These are phyloP conservation scores for Troides aeacus DNA, from an alignment of 2,888 invertebrate species.

Conservation along the genomic window DNA sequence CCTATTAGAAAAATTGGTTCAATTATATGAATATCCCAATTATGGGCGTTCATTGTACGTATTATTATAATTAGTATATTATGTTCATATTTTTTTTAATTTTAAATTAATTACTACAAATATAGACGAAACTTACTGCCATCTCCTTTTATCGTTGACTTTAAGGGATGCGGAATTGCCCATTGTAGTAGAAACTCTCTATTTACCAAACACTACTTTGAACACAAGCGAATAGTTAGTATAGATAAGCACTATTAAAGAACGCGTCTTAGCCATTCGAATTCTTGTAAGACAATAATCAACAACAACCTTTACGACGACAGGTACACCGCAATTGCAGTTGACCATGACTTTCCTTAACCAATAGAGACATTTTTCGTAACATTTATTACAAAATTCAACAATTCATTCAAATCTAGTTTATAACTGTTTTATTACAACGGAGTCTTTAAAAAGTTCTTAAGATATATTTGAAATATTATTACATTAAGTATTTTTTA, in stretches of 20 bases:
- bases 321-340: constrained; percentile 38
- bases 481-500: not conserved
- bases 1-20: too few species aligned
- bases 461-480: not conserved
- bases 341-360: constrained; percentile 72
- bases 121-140: constrained; percentile 63
- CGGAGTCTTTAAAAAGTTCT: not conserved
- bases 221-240: constrained; percentile 16
- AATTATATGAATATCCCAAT: too few species aligned
- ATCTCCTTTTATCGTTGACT: constrained; percentile 66
- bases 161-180: constrained; percentile 73
- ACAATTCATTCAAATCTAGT: not conserved
- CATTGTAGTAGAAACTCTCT: constrained; percentile 44
- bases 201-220: constrained; percentile 19
- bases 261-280: constrained; percentile 54
- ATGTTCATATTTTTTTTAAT: too few species aligned
- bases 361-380: constrained; percentile 27
- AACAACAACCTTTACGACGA: constrained; percentile 31
- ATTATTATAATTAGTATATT: too few species aligned
- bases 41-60: too few species aligned
- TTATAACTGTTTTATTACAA: not conserved
- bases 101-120: not conserved
- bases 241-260: constrained; percentile 11
- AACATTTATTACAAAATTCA: constrained; percentile 4
- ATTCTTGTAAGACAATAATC: constrained; percentile 46